These are phyloP conservation scores for Tetrax tetrax DNA, from an alignment of 2,113 vertebrate species.

Conservation along the genomic window DNA sequence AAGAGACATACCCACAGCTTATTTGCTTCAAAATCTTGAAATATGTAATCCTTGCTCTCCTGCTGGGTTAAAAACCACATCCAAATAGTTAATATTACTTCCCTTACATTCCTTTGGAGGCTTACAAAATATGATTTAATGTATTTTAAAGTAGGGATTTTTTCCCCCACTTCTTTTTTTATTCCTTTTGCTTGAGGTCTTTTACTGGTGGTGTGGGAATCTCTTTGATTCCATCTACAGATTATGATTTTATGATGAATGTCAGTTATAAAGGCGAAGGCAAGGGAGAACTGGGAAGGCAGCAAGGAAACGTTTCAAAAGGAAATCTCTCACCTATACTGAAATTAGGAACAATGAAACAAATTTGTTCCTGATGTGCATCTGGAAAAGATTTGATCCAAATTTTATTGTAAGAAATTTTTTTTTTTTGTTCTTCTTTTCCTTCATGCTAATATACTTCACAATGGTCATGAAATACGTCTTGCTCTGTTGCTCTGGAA, in stretches of 20 bases:
- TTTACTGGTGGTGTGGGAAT: not conserved
- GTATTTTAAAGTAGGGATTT: not conserved
- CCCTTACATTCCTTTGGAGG: slow-evolving; percentile 27
- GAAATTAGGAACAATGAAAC: slow-evolving; percentile 35
- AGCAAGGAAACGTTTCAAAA: slow-evolving; percentile 33
- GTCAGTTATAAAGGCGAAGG: not conserved
- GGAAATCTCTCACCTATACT: slow-evolving; percentile 45
- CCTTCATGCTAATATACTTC: slow-evolving; percentile 1
- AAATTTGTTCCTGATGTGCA: slow-evolving; percentile 51
- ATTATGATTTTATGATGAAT: not conserved
- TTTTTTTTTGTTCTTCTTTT: not conserved
- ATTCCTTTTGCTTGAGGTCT: not conserved
- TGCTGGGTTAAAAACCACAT: not conserved
- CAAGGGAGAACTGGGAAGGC: not conserved
- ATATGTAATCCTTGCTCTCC: not conserved
- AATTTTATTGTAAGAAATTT: not conserved
- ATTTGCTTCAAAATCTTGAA: slow-evolving; percentile 21
- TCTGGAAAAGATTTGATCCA: slow-evolving; percentile 58
- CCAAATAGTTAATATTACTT: slow-evolving; percentile 26
- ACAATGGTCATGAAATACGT: slow-evolving; percentile 4
- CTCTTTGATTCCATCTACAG: slow-evolving; percentile 19
- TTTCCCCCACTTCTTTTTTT: not conserved
- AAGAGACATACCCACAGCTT: not conserved
- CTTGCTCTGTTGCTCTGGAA: slow-evolving; percentile 41
- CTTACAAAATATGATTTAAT: not conserved